Evolutionary conservation across 2,797 vertebrate genomes (phyloP), one percentile per base, ranked within the genome.

Genomic region (Cirrhinus molitorella): DNA sequence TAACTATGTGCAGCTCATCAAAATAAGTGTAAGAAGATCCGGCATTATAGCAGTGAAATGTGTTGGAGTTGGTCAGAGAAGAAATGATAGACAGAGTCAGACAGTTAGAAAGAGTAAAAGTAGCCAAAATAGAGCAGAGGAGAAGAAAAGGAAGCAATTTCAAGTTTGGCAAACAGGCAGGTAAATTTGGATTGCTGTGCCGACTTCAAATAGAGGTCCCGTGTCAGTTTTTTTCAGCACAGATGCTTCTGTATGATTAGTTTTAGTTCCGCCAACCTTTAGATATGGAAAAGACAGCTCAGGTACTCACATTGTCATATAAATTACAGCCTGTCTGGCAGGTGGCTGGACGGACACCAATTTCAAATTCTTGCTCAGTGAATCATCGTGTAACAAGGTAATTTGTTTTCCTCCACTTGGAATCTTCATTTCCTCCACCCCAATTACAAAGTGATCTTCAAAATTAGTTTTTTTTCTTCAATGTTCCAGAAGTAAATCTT

Each of bases 341-440:
- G 78, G 34, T 80, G 45, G 25, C 83, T 73, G 83, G 76, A 87
- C n/a, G 5, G 31, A 43, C 55, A 66, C 75, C 81, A 59, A 85
- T 77, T 84, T 84, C 61, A 80, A 81, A 85, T 83, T 83, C 82
- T 45, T 70, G 53, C 76, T 80, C 85, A 65, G 74, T 65, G 74
- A 86, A 82, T 88, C 40, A 80, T 85, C 76, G 63, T 83, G 72
- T 87, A 90, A 91, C 77, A 82, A 88, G 86, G 67, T 87, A 84
- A 89, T 90, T 89, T 89, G 86, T 87, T 80, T 66, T 28, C 74
- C 71, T 34, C 65, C 61, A 25, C 83, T 73, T 71, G 77, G 74
- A 81, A 82, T 85, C 67, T 75, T 80, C 74, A 79, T 84, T 87
- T 84, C 81, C 79, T 79, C 14, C 66, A 72, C 34, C 73, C 34